Conservation (phyloP, 2,888 invertebrate species). For the Cantharis lateralis region DNA sequence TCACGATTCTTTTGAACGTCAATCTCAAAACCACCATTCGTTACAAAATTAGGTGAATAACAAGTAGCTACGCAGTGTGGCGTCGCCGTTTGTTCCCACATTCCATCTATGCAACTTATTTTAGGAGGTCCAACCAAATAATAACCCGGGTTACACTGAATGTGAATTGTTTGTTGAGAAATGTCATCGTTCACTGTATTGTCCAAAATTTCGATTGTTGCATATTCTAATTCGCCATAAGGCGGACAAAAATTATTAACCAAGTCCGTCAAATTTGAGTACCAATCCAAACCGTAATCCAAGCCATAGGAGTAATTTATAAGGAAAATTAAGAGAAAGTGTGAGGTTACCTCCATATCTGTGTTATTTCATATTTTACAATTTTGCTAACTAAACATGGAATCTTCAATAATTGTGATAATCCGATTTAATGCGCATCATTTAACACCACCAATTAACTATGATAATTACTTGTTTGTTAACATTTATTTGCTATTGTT, state of each 20-base stretch:
- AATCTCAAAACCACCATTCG: constrained; percentile 46
- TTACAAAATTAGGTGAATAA: constrained; percentile 47
- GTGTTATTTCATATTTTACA: constrained; percentile 21
- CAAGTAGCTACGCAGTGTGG: constrained; percentile 47
- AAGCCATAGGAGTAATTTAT: constrained; percentile 16
- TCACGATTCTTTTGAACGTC: constrained; percentile 42
- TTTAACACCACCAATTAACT: constrained; percentile 12
- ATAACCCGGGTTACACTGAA: constrained; percentile 48
- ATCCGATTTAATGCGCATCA: constrained; percentile 8
- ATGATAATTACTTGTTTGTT: constrained; percentile 10
- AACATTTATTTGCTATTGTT: constrained; percentile 33
- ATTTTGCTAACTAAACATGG: background rate
- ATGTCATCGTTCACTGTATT: constrained; percentile 22
- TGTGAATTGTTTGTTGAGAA: constrained; percentile 31
- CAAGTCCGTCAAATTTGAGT: constrained; percentile 26
- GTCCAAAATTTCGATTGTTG: constrained; percentile 28
- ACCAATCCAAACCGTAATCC: constrained; percentile 15
- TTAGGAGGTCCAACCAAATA: constrained; percentile 50
- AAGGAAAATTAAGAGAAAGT: constrained; percentile 16
- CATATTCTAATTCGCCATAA: constrained; percentile 42
- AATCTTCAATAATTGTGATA: background rate
- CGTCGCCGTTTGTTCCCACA: constrained; percentile 44
- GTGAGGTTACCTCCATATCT: constrained; percentile 36
- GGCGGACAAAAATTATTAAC: constrained; percentile 38
- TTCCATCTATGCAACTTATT: constrained; percentile 48